A percentile compares a stretch with the other conserved stretches of the same genome.
These are phyloP conservation scores for Pangasius macronema DNA, from an alignment of 2,797 vertebrate species.

Conservation along the genomic window DNA sequence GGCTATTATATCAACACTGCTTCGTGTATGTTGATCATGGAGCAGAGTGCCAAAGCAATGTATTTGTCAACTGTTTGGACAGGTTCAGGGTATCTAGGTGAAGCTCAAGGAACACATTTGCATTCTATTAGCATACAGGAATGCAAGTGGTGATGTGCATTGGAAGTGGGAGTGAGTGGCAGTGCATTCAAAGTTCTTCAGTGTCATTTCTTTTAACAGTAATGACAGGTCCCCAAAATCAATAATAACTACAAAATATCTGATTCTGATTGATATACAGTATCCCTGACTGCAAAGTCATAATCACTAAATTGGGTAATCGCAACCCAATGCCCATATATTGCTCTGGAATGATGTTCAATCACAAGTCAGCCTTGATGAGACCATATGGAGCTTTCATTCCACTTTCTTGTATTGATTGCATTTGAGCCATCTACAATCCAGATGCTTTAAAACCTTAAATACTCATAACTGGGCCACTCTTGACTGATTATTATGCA, in stretches of 20 bases:
- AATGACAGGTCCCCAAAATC: background rate
- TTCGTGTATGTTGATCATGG: background rate
- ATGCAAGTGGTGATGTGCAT: conserved; percentile 7
- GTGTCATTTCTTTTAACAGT: background rate
- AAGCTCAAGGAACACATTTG: conserved; percentile 27
- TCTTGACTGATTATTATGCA: background rate
- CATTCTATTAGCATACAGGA: conserved; percentile 24
- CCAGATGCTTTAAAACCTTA: background rate
- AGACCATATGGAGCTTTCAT: background rate
- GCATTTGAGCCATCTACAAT: background rate
- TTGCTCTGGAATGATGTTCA: background rate
- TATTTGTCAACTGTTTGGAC: conserved; percentile 23
- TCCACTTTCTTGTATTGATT: background rate
- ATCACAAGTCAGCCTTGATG: background rate
- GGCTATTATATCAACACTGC: conserved; percentile 20
- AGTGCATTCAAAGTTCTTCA: background rate
- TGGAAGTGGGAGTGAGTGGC: conserved; percentile 5
- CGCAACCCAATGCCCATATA: background rate
- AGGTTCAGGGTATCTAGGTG: background rate
- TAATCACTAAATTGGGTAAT: background rate
- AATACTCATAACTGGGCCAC: background rate
- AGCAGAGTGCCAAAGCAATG: conserved; percentile 20
- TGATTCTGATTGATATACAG: background rate
- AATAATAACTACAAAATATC: background rate
- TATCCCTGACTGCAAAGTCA: background rate